These are phyloP conservation scores for Uromys caudimaculatus DNA, from an alignment of 2,797 vertebrate species.

Conservation along the genomic window DNA sequence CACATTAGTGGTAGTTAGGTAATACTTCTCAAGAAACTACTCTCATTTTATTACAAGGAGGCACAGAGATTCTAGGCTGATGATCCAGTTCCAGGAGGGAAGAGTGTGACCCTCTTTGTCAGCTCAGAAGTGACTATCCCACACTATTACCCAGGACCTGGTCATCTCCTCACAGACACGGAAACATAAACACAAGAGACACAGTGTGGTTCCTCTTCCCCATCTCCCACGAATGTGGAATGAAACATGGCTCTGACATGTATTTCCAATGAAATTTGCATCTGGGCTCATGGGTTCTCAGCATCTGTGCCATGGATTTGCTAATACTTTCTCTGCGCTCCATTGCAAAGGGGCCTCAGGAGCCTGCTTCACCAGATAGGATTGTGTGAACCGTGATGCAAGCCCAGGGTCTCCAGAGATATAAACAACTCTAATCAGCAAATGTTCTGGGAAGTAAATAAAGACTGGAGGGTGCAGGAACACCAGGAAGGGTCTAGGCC, in stretches of 20 bases:
- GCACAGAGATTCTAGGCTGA: background rate
- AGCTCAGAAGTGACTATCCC: background rate
- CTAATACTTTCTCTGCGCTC: conserved; percentile 53
- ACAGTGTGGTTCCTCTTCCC: background rate
- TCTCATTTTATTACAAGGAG: background rate
- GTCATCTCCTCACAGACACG: background rate
- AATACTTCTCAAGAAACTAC: background rate
- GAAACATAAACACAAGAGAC: no score
- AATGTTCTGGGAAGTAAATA: conserved; percentile 63
- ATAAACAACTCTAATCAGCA: conserved; percentile 53
- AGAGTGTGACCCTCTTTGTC: background rate
- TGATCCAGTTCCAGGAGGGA: background rate
- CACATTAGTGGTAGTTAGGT: background rate
- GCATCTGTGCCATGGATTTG: background rate
- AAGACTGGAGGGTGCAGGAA: conserved; percentile 22
- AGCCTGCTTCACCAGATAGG: conserved; percentile 50
- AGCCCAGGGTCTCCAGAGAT: conserved; percentile 35
- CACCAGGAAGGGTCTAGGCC: background rate
- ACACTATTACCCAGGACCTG: no score
- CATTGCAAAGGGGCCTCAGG: background rate
- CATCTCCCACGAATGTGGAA: background rate
- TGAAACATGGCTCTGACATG: background rate
- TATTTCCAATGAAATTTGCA: background rate
- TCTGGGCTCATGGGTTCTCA: background rate
- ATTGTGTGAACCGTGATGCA: background rate